Evolutionary conservation across 2,888 invertebrate species (phyloP).

Genomic region (Troilus luridus): DNA sequence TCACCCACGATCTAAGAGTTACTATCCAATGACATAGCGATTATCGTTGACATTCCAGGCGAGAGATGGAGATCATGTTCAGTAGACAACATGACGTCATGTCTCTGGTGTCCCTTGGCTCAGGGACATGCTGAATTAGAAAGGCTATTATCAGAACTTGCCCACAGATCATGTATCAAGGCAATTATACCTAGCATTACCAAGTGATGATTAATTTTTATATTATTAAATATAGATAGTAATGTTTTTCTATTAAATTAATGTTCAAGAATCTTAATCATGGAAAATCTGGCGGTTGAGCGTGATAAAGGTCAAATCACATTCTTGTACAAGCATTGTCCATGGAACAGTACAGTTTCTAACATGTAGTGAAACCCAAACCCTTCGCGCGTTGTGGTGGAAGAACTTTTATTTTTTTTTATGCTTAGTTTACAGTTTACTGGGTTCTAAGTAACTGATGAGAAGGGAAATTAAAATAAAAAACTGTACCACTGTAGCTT

Average conservation of each 20-base stretch:
- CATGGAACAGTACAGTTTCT: too few species aligned
- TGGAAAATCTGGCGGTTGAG: too few species aligned
- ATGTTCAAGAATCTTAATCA: too few species aligned
- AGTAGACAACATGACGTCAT: constrained; percentile 14
- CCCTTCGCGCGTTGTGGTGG: too few species aligned
- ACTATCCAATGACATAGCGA: constrained; percentile 10
- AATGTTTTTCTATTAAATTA: background rate
- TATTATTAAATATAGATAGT: background rate
- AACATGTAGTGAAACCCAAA: too few species aligned
- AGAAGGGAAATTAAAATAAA: too few species aligned
- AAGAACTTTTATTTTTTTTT: too few species aligned
- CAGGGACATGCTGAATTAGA: constrained; percentile 33
- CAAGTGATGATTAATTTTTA: background rate
- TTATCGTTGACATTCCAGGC: background rate
- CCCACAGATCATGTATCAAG: background rate
- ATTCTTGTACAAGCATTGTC: too few species aligned
- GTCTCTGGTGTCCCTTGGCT: background rate
- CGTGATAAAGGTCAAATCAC: too few species aligned
- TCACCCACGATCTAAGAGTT: background rate
- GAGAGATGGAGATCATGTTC: background rate
- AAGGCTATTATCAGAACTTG: constrained; percentile 27
- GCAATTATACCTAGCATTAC: background rate
- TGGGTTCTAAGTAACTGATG: too few species aligned
- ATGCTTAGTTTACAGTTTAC: too few species aligned
- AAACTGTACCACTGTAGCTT: too few species aligned